These are phyloP conservation scores for Scylla paramamosain DNA, from an alignment of 1,140 invertebrate genomes.

Conservation along the genomic window DNA sequence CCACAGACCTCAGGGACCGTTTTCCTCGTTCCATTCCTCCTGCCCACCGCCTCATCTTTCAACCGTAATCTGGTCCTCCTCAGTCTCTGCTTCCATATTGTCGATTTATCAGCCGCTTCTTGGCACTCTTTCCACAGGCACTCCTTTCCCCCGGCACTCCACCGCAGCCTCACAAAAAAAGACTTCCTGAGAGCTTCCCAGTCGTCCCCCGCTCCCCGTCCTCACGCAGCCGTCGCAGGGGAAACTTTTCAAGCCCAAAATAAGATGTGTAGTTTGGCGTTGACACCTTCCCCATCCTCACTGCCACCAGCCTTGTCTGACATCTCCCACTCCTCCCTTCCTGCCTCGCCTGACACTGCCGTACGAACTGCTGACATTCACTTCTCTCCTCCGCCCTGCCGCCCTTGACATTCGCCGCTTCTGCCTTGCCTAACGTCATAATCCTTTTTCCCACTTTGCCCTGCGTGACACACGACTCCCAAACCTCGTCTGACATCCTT, in stretches of 20 bases:
- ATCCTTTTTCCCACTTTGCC: not conserved
- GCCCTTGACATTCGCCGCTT: not conserved
- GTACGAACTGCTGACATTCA: not conserved
- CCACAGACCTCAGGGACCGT: not conserved
- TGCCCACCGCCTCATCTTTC: not conserved
- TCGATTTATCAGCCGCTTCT: slow-evolving; percentile 12
- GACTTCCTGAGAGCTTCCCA: not conserved
- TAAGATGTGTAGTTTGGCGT: not conserved
- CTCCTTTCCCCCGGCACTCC: not conserved
- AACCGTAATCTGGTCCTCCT: not conserved
- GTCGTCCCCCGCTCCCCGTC: not conserved
- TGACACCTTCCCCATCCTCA: not conserved
- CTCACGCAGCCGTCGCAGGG: not conserved
- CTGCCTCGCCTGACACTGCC: not conserved
- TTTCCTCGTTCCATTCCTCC: not conserved
- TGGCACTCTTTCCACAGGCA: not conserved
- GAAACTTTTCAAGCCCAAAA: not conserved
- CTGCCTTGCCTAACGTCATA: not conserved
- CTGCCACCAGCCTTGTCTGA: not conserved
- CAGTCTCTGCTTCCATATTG: slow-evolving; percentile 12
- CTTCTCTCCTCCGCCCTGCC: not conserved
- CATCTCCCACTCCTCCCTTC: not conserved
- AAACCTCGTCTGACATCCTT: no score
- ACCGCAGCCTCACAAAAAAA: not conserved
- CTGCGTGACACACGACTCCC: not conserved